phyloP scores from a whole-genome alignment of 2,113 vertebrate species.

The Paradoxurus hermaphroditus region DNA sequence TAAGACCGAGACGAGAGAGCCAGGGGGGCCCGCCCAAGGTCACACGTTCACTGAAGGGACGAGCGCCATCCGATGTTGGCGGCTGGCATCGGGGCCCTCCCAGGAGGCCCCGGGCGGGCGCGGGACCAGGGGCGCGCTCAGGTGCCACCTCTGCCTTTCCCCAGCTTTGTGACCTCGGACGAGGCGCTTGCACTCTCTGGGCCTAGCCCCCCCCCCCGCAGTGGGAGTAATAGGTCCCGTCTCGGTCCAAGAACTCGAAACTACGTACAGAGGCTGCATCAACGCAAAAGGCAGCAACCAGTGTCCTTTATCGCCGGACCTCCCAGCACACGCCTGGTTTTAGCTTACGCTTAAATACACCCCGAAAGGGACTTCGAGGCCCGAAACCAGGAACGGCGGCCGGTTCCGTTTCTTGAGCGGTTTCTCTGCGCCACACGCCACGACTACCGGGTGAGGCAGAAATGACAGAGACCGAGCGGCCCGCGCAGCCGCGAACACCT shows the following conservation, averaged over 20 bases:
- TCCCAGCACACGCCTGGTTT: background rate
- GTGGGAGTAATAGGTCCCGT: background rate
- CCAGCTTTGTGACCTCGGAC: background rate
- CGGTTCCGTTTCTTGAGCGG: background rate
- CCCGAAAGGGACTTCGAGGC: background rate
- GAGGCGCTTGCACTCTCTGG: background rate
- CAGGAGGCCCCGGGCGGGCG: background rate
- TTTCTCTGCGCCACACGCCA: fast-evolving
- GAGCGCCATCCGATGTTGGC: fast-evolving
- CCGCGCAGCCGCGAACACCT: background rate
- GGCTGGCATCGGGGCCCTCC: background rate
- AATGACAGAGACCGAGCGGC: background rate
- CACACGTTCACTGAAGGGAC: background rate
- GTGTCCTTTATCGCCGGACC: background rate
- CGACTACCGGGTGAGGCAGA: background rate
- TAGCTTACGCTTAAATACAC: background rate
- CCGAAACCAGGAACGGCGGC: background rate
- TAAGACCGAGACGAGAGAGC: background rate
- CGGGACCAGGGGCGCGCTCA: background rate
- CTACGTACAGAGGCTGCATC: background rate
- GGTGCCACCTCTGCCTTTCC: background rate
- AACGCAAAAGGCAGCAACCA: background rate
- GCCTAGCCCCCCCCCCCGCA: background rate
- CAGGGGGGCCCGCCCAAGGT: background rate
- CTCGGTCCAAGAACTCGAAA: background rate